Conservation (phyloP, 30 jellyfish, hydroid and myxozoan genomes). For the Rhopilema esculentum region DNA sequence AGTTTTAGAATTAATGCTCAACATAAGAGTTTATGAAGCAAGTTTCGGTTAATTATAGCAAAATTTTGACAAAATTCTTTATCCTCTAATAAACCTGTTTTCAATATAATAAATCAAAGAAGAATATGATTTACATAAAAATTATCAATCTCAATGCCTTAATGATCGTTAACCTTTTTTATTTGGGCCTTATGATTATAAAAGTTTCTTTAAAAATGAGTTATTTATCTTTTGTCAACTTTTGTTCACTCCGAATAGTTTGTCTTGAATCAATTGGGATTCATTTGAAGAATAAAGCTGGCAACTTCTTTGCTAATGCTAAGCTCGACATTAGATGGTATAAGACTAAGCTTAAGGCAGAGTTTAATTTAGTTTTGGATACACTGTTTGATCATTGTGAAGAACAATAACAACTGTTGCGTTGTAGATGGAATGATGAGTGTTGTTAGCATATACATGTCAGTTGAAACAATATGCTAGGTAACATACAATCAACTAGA, state of each 20-base stretch:
- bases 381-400: neutral
- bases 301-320: neutral
- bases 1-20: too few relatives aligned
- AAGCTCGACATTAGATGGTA: neutral
- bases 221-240: neutral
- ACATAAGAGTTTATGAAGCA: too few relatives aligned
- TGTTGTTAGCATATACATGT: neutral
- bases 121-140: too few relatives aligned
- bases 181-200: neutral
- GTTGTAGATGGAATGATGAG: neutral
- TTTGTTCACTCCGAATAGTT: neutral
- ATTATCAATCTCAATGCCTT: too few relatives aligned
- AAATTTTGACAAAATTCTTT: too few relatives aligned
- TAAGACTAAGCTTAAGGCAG: neutral
- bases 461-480: neutral
- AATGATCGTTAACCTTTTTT: neutral
- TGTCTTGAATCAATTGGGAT: neutral
- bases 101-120: too few relatives aligned
- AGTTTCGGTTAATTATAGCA: too few relatives aligned
- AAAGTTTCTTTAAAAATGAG: neutral
- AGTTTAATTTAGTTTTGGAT: neutral
- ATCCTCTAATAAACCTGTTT: too few relatives aligned
- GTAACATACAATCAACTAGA: too few relatives aligned
- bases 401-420: neutral
- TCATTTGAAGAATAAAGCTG: neutral